phyloP scores from a whole-genome alignment of 2,797 vertebrate species.

The Okamejei kenojei region DNA sequence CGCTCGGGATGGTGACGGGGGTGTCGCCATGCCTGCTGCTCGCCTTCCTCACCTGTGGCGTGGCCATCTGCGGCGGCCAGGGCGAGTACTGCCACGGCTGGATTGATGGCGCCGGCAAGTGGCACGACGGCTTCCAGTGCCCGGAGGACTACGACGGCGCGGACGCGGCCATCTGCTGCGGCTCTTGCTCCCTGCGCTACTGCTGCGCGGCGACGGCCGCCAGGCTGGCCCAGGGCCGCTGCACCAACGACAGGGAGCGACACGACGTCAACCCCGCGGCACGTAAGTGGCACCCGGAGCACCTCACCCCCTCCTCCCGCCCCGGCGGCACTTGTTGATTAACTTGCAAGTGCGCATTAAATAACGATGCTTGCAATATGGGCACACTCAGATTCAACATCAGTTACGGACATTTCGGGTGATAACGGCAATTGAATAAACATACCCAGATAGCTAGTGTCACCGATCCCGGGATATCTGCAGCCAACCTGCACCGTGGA shows the following conservation, averaged over 20 bases:
- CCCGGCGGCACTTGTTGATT: no score
- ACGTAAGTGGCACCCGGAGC: conserved; percentile 63
- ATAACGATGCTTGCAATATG: background rate
- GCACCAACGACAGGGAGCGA: conserved; percentile 80
- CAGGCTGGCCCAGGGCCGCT: conserved; percentile 81
- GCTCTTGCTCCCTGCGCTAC: conserved; percentile 84
- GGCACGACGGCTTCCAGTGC: conserved; percentile 89
- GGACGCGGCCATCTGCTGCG: conserved; percentile 91
- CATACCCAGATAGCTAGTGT: background rate
- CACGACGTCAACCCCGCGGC: conserved; percentile 68
- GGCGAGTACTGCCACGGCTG: conserved; percentile 95
- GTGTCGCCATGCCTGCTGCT: conserved; percentile 62
- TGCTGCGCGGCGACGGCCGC: conserved; percentile 85
- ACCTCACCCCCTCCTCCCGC: background rate
- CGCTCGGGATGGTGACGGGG: conserved; percentile 44
- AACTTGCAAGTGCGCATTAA: no score
- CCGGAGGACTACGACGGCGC: conserved; percentile 86
- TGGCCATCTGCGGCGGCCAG: conserved; percentile 65
- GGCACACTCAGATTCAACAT: background rate
- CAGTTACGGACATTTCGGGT: background rate
- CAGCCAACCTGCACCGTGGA: background rate
- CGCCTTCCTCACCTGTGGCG: conserved; percentile 65
- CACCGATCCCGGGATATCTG: background rate
- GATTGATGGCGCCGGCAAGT: conserved; percentile 77
- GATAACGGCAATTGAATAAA: background rate